phyloP scores from a whole-genome alignment of 2,888 invertebrate genomes.

The Abrostola triplasia region DNA sequence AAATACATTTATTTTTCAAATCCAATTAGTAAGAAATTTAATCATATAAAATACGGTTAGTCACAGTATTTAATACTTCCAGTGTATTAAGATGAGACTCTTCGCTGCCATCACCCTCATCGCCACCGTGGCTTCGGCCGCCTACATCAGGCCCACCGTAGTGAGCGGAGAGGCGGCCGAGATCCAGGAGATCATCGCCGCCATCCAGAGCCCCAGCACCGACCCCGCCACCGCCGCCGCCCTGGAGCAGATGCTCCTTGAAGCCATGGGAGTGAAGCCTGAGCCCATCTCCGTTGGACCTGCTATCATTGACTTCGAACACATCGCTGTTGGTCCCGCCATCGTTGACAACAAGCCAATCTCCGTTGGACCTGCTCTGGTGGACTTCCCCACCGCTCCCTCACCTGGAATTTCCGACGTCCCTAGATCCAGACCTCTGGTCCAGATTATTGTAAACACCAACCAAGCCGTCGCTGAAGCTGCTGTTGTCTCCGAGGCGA shows the following conservation, averaged over 20 bases:
- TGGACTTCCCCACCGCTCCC: constrained; percentile 43
- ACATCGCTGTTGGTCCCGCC: constrained; percentile 46
- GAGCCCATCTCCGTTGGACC: constrained; percentile 43
- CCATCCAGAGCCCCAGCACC: constrained; percentile 52
- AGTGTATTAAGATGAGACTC: constrained; percentile 35
- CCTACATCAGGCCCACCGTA: constrained; percentile 19
- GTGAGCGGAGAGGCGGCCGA: constrained; percentile 42
- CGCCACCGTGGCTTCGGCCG: constrained; percentile 42
- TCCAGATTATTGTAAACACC: constrained; percentile 66
- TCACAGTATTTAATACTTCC: no score
- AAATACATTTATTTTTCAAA: no score
- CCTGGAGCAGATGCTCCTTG: constrained; percentile 55
- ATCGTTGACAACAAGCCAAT: constrained; percentile 27
- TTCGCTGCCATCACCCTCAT: constrained; percentile 37
- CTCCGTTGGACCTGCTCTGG: constrained; percentile 22
- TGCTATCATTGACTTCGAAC: constrained; percentile 22
- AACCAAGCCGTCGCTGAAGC: constrained; percentile 48
- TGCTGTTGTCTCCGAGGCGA: constrained; percentile 30
- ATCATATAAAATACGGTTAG: no score
- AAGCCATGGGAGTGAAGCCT: constrained; percentile 43
- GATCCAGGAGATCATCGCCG: constrained; percentile 54
- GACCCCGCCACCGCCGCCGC: constrained; percentile 49
- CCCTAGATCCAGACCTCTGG: no score
- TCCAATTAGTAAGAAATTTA: no score
- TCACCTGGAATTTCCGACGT: no score